These are phyloP conservation scores for Tyrannus savana DNA, from an alignment of 2,113 vertebrate species.

Conservation along the genomic window DNA sequence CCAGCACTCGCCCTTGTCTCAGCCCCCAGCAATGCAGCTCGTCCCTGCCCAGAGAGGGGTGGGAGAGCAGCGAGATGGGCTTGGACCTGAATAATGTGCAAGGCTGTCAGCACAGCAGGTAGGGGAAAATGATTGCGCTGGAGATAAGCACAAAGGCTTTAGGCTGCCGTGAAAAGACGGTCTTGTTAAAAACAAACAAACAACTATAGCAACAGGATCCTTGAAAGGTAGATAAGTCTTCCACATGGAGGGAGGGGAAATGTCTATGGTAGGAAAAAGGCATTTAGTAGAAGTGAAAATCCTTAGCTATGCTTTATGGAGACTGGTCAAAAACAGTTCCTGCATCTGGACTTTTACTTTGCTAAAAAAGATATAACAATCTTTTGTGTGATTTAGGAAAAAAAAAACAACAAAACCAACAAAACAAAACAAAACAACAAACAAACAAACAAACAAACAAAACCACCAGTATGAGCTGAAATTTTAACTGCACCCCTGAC, in stretches of 20 bases:
- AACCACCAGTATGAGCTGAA: not conserved
- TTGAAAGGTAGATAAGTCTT: not conserved
- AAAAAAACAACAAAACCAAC: not conserved
- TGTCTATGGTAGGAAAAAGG: not conserved
- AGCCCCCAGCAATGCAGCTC: not conserved
- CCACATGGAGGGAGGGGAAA: rapidly evolving
- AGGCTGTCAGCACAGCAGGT: not conserved
- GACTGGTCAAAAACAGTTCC: not conserved
- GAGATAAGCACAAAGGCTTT: not conserved
- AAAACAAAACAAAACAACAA: too few relatives aligned
- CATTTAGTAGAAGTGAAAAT: not conserved
- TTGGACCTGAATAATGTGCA: not conserved
- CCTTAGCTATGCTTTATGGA: not conserved
- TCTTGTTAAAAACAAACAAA: not conserved
- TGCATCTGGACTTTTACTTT: not conserved
- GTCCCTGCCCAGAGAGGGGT: rapidly evolving
- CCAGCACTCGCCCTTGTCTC: not conserved
- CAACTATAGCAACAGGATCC: not conserved
- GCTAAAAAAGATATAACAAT: not conserved
- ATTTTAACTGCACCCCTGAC: not conserved
- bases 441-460: not conserved
- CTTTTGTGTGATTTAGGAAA: not conserved
- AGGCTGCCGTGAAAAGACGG: not conserved
- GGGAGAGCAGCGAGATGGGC: not conserved
- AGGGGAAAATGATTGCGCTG: not conserved